phyloP scores from a whole-genome alignment of 2,797 vertebrate genomes.

The Melanotaenia pygmaea region DNA sequence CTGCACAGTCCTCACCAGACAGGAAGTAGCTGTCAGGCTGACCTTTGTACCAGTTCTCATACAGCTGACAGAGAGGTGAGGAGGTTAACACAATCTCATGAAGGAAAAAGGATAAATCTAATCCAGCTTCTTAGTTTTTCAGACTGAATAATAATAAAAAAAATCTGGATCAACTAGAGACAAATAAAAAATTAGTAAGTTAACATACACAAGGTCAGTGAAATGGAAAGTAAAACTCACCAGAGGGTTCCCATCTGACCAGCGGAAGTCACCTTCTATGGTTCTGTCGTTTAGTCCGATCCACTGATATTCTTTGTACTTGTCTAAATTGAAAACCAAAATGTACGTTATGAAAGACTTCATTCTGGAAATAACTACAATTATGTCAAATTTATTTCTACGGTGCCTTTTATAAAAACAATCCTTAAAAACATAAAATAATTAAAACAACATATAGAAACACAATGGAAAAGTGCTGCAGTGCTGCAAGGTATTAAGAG shows the following conservation, averaged over 20 bases:
- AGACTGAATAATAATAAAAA: neutral
- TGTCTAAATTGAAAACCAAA: constrained; percentile 74
- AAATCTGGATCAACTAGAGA: neutral
- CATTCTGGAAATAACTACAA: neutral
- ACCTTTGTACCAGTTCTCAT: constrained; percentile 93
- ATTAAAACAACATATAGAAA: no score
- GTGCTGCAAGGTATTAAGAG: no score
- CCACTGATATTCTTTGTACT: constrained; percentile 94
- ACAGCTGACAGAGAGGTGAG: constrained; percentile 81
- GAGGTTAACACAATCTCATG: neutral
- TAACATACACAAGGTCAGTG: neutral
- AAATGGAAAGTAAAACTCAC: constrained; percentile 75
- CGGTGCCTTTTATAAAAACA: neutral
- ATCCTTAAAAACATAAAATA: no score
- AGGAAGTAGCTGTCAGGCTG: constrained; percentile 98
- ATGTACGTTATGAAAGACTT: neutral
- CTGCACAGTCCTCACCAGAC: constrained; percentile 94
- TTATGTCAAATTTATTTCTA: neutral
- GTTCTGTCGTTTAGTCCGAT: constrained; percentile 94
- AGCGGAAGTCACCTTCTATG: constrained; percentile 95
- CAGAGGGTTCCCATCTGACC: constrained; percentile 93
- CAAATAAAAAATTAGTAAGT: no score
- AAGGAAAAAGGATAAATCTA: neutral
- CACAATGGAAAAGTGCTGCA: no score
- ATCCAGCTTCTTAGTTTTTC: neutral